Percentiles rank a stretch among this genome's conserved stretches.
Evolutionary conservation across 2,797 vertebrate species (phyloP).

Genomic region (Chanos chanos): DNA sequence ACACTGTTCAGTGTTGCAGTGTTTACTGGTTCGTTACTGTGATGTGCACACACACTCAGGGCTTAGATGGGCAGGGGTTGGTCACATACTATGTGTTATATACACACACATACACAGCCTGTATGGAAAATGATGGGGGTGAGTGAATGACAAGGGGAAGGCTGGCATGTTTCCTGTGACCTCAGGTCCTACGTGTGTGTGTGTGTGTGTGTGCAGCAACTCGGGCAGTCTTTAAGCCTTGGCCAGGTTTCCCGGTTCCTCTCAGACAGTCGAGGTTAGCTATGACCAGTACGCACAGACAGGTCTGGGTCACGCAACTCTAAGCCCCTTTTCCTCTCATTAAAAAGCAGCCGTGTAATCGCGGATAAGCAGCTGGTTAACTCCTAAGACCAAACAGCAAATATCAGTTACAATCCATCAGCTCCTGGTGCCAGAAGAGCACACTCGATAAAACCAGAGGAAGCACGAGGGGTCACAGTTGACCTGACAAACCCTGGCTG

Average conservation of each 20-base stretch:
- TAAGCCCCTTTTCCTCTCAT: slow-evolving; percentile 65
- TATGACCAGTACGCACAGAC: slow-evolving; percentile 15
- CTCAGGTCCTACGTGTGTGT: neutral
- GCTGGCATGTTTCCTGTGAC: slow-evolving; percentile 1
- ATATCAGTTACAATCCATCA: slow-evolving; percentile 33
- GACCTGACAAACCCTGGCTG: no score
- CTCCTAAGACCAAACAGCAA: slow-evolving; percentile 54
- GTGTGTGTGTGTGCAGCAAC: neutral
- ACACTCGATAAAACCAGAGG: slow-evolving; percentile 8
- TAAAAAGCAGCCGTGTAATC: slow-evolving; percentile 65
- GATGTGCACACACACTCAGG: neutral
- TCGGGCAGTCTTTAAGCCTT: neutral
- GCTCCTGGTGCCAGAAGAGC: slow-evolving; percentile 5
- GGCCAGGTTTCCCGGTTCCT: neutral
- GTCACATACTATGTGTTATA: neutral
- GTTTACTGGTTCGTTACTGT: no score
- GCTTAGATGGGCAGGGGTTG: neutral
- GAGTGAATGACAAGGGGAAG: no score
- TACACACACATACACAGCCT: neutral
- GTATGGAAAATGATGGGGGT: no score
- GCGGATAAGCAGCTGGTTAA: slow-evolving; percentile 58
- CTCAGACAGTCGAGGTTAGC: slow-evolving; percentile 13
- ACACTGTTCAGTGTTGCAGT: no score
- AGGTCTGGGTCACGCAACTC: slow-evolving; percentile 53
- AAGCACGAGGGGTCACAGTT: neutral